phyloP scores from a whole-genome alignment of 53 echinoderm and acorn worm species.

The Paracentrotus lividus region DNA sequence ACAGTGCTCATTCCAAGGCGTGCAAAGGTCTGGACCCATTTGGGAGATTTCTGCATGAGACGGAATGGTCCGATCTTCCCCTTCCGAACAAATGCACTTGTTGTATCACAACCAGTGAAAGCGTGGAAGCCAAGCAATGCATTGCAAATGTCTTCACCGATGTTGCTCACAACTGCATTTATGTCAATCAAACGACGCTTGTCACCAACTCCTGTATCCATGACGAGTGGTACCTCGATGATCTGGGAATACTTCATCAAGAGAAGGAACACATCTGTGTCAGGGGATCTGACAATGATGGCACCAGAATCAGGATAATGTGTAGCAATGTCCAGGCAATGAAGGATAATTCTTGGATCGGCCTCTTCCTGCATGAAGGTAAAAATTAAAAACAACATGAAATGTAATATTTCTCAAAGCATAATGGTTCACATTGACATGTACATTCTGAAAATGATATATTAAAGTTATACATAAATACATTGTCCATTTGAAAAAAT shows the following conservation, averaged over 20 bases:
- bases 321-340: conserved; percentile 60
- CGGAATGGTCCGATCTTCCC: conserved; percentile 66
- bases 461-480: conserved; percentile 46
- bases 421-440: conserved; percentile 59
- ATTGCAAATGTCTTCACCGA: conserved; percentile 68
- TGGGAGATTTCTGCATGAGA: conserved; percentile 59
- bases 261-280: conserved; percentile 72
- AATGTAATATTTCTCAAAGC: conserved; percentile 58
- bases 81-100: conserved; percentile 54
- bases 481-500: conserved; percentile 63
- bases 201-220: conserved; percentile 70
- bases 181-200: conserved; percentile 72
- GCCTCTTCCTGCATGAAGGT: conserved; percentile 65
- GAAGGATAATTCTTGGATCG: conserved; percentile 65
- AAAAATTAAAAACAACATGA: conserved; percentile 53
- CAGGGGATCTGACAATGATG: conserved; percentile 62
- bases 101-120: conserved; percentile 62
- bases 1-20: conserved; percentile 20
- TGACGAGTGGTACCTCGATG: conserved; percentile 65
- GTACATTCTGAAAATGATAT: conserved; percentile 55
- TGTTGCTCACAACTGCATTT: conserved; percentile 36
- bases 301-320: conserved; percentile 54
- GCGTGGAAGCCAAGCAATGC: conserved; percentile 66
- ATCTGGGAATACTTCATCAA: conserved; percentile 60
- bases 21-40: conserved; percentile 41